These are phyloP conservation scores for Parauchenoglanis punctatus DNA, from an alignment of 2,797 vertebrate genomes.

Conservation along the genomic window DNA sequence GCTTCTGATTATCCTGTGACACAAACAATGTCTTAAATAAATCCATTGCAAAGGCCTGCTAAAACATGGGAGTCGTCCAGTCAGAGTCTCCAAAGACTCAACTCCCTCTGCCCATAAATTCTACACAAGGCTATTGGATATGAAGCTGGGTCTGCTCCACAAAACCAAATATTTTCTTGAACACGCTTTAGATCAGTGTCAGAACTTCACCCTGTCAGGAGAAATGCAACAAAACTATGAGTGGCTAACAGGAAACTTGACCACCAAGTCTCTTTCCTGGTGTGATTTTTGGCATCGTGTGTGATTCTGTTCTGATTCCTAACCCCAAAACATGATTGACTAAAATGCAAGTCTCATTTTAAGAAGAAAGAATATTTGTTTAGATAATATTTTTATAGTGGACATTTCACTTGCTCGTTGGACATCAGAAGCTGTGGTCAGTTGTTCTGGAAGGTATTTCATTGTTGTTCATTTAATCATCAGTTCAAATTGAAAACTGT, in stretches of 20 bases:
- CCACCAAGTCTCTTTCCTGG: conserved; percentile 60
- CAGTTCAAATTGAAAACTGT: conserved; percentile 38
- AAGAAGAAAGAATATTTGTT: conserved; percentile 60
- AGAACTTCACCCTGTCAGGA: conserved; percentile 69
- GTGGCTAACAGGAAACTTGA: conserved; percentile 64
- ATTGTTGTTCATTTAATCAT: conserved; percentile 61
- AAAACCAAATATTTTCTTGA: conserved; percentile 80
- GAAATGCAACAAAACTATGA: conserved; percentile 65
- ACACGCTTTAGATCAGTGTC: conserved; percentile 76
- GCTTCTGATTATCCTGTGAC: conserved; percentile 75
- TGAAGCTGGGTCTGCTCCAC: conserved; percentile 71
- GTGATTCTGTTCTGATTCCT: conserved; percentile 65
- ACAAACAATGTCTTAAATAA: conserved; percentile 79
- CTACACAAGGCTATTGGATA: conserved; percentile 77
- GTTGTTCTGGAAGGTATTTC: conserved; percentile 58
- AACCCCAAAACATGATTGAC: conserved; percentile 68
- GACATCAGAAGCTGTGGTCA: conserved; percentile 63
- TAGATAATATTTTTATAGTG: conserved; percentile 68
- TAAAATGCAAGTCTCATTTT: conserved; percentile 64
- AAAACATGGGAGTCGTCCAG: conserved; percentile 73
- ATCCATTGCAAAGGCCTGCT: conserved; percentile 69
- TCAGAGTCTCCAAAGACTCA: conserved; percentile 77
- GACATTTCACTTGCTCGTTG: conserved; percentile 62
- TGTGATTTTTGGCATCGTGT: conserved; percentile 64
- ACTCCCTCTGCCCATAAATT: conserved; percentile 77